These are phyloP conservation scores for Corythornis leucogaster DNA, from an alignment of 2,797 vertebrate genomes.

Conservation along the genomic window DNA sequence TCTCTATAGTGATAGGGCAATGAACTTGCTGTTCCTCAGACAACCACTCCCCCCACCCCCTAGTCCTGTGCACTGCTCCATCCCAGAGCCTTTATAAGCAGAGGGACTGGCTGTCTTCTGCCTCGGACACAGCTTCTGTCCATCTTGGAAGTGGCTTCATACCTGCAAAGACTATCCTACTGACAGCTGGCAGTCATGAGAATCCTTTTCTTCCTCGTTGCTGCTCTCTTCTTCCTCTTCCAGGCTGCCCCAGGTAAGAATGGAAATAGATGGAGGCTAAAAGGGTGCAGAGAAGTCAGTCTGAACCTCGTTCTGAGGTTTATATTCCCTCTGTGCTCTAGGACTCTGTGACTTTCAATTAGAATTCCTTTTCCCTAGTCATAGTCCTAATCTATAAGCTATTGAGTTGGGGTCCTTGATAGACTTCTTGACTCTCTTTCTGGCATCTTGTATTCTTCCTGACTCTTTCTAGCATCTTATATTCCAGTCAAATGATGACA, in stretches of 20 bases:
- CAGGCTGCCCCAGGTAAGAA: conserved; percentile 54
- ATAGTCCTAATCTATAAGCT: not conserved
- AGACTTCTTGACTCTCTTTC: not conserved
- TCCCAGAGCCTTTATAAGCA: conserved; percentile 33
- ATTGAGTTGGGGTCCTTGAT: accelerated
- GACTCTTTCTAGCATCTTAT: not conserved
- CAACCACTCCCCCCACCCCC: not conserved
- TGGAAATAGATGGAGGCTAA: not conserved
- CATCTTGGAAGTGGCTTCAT: not conserved
- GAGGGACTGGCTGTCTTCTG: not conserved
- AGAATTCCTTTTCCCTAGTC: not conserved
- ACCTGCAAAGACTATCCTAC: not conserved
- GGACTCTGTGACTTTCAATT: not conserved
- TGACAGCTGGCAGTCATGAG: conserved; percentile 28
- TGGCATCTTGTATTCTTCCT: too few relatives aligned
- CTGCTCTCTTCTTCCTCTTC: conserved; percentile 56
- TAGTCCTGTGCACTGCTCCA: not conserved
- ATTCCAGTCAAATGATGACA: not conserved
- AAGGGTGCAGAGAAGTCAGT: not conserved
- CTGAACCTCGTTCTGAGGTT: not conserved
- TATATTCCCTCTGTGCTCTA: not conserved
- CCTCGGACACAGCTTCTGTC: not conserved
- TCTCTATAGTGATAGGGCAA: not conserved
- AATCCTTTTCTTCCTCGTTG: conserved; percentile 53
- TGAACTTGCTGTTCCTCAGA: not conserved